Percentiles rank a stretch among this genome's conserved stretches.
These are phyloP conservation scores for Ormyrus nitidulus DNA, from an alignment of 2,888 invertebrate species.

Conservation along the genomic window DNA sequence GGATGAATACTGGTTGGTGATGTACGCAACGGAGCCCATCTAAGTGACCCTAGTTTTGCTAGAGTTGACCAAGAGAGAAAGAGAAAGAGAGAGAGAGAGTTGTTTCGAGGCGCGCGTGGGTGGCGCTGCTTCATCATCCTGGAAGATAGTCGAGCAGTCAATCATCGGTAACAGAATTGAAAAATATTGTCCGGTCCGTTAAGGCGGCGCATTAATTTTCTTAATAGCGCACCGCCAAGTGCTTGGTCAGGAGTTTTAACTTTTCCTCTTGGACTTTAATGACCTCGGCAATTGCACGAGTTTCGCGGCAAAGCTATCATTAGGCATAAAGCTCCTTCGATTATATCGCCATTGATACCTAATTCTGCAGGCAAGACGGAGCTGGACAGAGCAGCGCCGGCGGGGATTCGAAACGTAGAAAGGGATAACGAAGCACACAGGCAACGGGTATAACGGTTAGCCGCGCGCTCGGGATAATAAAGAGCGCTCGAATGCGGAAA, in stretches of 20 bases:
- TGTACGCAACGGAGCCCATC: too few species aligned
- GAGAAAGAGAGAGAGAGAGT: constrained; percentile 23
- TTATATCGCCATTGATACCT: background rate
- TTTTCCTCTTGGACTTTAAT: too few species aligned
- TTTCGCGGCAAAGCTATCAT: background rate
- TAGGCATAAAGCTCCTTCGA: too few species aligned
- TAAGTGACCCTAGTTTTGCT: too few species aligned
- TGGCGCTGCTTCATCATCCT: constrained; percentile 54
- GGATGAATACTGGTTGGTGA: too few species aligned
- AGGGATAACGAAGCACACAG: too few species aligned
- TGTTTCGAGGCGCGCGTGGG: constrained; percentile 62
- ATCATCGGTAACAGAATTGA: constrained; percentile 37
- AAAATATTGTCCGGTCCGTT: constrained; percentile 27
- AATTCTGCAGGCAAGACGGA: too few species aligned
- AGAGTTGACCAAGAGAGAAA: too few species aligned
- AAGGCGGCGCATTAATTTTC: constrained; percentile 49
- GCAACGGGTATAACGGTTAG: too few species aligned
- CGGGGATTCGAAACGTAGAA: too few species aligned
- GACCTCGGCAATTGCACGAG: background rate
- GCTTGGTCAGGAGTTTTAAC: too few species aligned
- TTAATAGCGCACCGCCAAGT: constrained; percentile 11
- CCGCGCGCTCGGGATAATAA: constrained; percentile 38
- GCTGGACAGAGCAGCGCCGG: too few species aligned
- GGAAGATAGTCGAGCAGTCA: constrained; percentile 30
- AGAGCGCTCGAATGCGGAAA: constrained; percentile 54